Conservation (phyloP, 2,797 vertebrate genomes). For the Luscinia luscinia region DNA sequence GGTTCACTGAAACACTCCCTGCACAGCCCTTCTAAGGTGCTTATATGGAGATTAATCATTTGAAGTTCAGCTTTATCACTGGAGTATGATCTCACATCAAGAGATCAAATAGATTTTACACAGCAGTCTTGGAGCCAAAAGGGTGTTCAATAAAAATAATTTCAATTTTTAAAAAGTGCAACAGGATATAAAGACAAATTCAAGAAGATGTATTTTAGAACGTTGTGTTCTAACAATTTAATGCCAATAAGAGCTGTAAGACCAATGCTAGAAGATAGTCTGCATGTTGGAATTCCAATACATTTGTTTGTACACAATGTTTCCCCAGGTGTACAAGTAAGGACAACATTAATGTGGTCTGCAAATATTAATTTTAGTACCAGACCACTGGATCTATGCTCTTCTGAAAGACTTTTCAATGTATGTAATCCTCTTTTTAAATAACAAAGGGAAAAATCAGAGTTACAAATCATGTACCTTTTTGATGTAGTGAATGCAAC, state of each 20-base stretch:
- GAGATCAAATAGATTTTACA: background rate
- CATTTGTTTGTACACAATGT: fast-evolving
- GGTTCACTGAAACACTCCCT: background rate
- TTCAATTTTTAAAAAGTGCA: too few relatives aligned
- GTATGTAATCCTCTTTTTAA: background rate
- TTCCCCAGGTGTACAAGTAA: background rate
- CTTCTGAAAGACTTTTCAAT: background rate
- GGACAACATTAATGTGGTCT: background rate
- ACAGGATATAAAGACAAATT: background rate
- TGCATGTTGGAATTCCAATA: background rate
- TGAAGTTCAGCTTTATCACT: background rate
- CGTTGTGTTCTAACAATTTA: background rate
- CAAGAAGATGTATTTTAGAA: background rate
- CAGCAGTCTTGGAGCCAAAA: background rate
- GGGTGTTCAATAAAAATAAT: too few relatives aligned
- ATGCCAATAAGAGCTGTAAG: background rate
- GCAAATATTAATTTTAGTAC: background rate
- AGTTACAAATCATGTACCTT: background rate
- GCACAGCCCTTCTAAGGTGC: background rate
- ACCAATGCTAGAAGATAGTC: background rate
- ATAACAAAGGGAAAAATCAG: background rate
- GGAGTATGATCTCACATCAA: background rate
- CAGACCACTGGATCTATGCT: background rate
- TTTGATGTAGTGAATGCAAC: background rate
- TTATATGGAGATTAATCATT: background rate